Evolutionary conservation across 2,797 vertebrate species (phyloP).

Genomic region (Miichthys miiuy): DNA sequence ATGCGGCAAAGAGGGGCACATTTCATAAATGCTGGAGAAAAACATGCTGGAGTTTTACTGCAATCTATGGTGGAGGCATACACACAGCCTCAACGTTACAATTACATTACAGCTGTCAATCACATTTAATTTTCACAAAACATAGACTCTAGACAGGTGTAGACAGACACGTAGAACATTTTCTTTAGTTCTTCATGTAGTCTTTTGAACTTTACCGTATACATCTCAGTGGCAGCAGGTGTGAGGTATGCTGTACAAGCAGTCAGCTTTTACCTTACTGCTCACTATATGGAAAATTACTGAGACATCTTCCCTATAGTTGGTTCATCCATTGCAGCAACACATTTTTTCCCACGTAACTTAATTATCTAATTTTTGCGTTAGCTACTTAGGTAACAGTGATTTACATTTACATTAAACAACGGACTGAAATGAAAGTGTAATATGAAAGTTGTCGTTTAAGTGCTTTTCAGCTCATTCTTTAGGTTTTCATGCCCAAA

Average conservation of each 20-base stretch:
- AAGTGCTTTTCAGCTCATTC: not conserved
- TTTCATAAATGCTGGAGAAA: slow-evolving; percentile 16
- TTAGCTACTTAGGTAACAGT: not conserved
- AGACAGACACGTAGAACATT: not conserved
- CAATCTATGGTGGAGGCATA: not conserved
- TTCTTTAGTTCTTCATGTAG: not conserved
- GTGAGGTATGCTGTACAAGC: slow-evolving; percentile 13
- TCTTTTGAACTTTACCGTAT: not conserved
- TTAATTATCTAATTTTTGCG: not conserved
- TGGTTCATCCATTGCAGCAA: not conserved
- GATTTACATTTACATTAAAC: not conserved
- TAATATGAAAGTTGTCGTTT: not conserved
- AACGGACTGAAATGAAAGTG: not conserved
- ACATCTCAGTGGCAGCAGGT: slow-evolving; percentile 19
- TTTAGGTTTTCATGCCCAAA: not conserved
- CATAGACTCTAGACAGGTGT: not conserved
- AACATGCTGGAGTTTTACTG: slow-evolving; percentile 6
- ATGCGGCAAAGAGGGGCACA: slow-evolving; percentile 17
- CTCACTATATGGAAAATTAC: slow-evolving; percentile 31
- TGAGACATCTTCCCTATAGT: slow-evolving; percentile 7
- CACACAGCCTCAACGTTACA: not conserved
- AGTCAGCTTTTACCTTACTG: slow-evolving; percentile 35
- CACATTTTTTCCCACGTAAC: not conserved
- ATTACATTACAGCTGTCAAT: not conserved
- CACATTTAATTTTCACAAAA: not conserved